Percentiles rank a stretch among this genome's conserved stretches.
Evolutionary conservation across 2,888 invertebrate genomes (phyloP).

Genomic region (Caenorhabditis sulstoni): DNA sequence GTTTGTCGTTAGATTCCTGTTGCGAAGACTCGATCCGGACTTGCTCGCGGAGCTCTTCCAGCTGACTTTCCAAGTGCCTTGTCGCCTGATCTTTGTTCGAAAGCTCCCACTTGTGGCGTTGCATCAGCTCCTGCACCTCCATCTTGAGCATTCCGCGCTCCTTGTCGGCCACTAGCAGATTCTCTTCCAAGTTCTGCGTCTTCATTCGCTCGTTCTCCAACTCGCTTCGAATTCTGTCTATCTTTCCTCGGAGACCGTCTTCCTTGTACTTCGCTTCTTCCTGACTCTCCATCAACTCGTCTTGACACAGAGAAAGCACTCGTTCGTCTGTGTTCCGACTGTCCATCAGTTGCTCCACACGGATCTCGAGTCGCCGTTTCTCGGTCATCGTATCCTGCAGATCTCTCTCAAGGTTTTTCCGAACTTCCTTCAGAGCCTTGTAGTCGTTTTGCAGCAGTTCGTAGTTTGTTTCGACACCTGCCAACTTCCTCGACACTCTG

Average conservation of each 20-base stretch:
- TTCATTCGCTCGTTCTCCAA: slow-evolving; percentile 62
- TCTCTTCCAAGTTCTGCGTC: slow-evolving; percentile 86
- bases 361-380: slow-evolving; percentile 55
- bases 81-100: slow-evolving; percentile 50
- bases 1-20: slow-evolving; percentile 41
- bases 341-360: slow-evolving; percentile 58
- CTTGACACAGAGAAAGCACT: slow-evolving; percentile 46
- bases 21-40: slow-evolving; percentile 81
- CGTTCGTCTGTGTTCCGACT: slow-evolving; percentile 58
- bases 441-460: slow-evolving; percentile 59
- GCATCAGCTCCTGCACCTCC: slow-evolving; percentile 69
- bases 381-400: slow-evolving; percentile 48
- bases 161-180: slow-evolving; percentile 93
- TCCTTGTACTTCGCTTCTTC: slow-evolving; percentile 61
- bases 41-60: slow-evolving; percentile 51
- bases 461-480: slow-evolving; percentile 58
- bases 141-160: slow-evolving; percentile 90
- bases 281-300: slow-evolving; percentile 54
- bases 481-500: slow-evolving; percentile 52
- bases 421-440: slow-evolving; percentile 34
- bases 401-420: slow-evolving; percentile 45
- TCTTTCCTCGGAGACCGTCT: slow-evolving; percentile 46
- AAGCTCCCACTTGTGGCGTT: slow-evolving; percentile 65
- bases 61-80: slow-evolving; percentile 46
- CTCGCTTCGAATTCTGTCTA: slow-evolving; percentile 32